Evolutionary conservation across 2,888 invertebrate species (phyloP).

Genomic region (Lydus trimaculatus): DNA sequence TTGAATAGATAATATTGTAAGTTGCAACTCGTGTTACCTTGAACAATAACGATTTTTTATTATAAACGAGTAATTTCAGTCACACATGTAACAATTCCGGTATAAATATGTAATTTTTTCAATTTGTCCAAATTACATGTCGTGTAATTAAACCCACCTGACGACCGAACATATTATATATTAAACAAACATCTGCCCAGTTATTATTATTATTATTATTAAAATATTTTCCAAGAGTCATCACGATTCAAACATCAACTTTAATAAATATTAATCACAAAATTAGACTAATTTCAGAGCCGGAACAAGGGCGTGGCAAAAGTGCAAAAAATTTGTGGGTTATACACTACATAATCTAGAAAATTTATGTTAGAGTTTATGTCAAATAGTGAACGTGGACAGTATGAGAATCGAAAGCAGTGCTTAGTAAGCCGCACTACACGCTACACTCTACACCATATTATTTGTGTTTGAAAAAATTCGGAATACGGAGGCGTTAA

Average conservation of each 20-base stretch:
- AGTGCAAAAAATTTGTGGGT: too few relatives aligned
- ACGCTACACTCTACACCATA: too few relatives aligned
- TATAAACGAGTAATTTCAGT: background rate
- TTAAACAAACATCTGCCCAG: constrained; percentile 47
- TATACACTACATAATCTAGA: too few relatives aligned
- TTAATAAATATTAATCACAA: background rate
- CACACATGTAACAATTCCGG: background rate
- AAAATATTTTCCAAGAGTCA: constrained; percentile 38
- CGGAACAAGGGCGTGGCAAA: too few relatives aligned
- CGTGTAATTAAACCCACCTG: constrained; percentile 39
- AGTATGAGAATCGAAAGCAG: too few relatives aligned
- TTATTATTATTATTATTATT: constrained; percentile 43
- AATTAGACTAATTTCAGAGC: background rate
- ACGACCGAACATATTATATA: constrained; percentile 46
- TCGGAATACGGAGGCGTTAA: too few relatives aligned
- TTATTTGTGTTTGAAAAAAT: too few relatives aligned
- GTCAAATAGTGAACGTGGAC: too few relatives aligned
- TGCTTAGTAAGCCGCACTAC: too few relatives aligned
- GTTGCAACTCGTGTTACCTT: background rate
- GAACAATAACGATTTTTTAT: background rate
- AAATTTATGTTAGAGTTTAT: too few relatives aligned
- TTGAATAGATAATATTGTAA: too few relatives aligned
- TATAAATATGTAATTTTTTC: background rate
- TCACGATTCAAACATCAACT: constrained; percentile 12
- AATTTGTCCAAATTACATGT: background rate